A percentile compares a stretch with the other conserved stretches of the same genome.
Conservation (phyloP, 2,888 invertebrate species). For the Parelbella ahira region DNA sequence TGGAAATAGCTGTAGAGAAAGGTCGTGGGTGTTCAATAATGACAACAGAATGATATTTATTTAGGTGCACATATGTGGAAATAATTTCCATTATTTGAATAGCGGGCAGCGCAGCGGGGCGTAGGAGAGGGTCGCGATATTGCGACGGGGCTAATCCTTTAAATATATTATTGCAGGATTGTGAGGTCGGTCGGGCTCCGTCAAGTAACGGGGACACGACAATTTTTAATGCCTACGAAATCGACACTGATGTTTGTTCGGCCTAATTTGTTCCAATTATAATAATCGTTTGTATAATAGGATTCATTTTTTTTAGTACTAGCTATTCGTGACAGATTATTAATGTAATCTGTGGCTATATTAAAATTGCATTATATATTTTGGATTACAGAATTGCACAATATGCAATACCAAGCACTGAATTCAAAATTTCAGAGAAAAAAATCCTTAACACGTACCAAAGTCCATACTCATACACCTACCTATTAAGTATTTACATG, state of each 20-base stretch:
- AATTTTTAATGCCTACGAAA: constrained; percentile 68
- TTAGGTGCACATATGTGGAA: constrained; percentile 79
- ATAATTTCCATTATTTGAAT: constrained; percentile 79
- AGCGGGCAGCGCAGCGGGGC: constrained; percentile 52
- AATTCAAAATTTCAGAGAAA: no score
- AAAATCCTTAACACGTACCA: no score
- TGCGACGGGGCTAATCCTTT: constrained; percentile 78
- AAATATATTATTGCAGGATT: constrained; percentile 78
- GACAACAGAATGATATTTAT: constrained; percentile 74
- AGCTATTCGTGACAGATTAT: no score
- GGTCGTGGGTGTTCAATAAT: constrained; percentile 65
- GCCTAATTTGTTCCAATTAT: constrained; percentile 34
- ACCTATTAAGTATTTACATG: no score
- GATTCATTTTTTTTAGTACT: no score
- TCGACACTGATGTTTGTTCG: constrained; percentile 67
- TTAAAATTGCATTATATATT: no score
- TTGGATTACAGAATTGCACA: no score
- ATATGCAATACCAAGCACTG: no score
- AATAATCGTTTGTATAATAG: constrained; percentile 10
- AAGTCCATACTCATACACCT: no score
- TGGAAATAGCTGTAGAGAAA: constrained; percentile 66
- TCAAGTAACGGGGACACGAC: constrained; percentile 51
- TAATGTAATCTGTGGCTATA: no score
- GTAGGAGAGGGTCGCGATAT: constrained; percentile 71
- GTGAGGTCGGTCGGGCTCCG: constrained; percentile 55